Base-by-base conservation (phyloP, 92 coral and sea anemone genomes). In the Meandrina meandrites region DNA sequence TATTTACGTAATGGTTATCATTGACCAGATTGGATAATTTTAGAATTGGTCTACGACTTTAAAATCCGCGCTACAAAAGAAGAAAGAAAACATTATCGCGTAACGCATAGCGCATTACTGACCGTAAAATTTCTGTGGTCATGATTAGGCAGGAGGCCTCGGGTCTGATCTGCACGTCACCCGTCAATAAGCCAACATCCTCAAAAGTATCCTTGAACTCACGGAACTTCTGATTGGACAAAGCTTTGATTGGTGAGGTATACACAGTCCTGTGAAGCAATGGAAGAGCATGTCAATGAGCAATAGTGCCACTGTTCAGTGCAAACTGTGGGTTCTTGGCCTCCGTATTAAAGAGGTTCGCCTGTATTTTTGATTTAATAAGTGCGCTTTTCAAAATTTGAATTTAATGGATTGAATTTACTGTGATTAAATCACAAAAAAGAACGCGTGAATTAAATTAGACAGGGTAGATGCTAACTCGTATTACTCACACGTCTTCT, bases 61-160 rank as follows among this genome's bases (percentile, higher is more conserved):
- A 8, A 62, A 62, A 62, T 5, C 30, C 30, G 27, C 69, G 1
- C 31, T 62, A 22, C 14, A 27, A 27, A 66, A 66, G 35, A 66
- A 27, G 34, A 28, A 66, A 27, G 14, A 10, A 66, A 30, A 12
- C 1, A 10, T 64, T 8, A n/a, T n/a, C 69, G 47, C 21, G 19
- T 42, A 24, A 19, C 21, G 35, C 45, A 64, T 4, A 16, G 34
- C 11, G n/a, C 1, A 18, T 27, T 19, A 81, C 86, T 36, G 84
- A 96, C 98, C 98, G 89, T 81, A 97, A 76, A 76, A 97, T 97
- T 87, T 97, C 99, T 19, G 99, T 97, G 28, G 99, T 97, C 99
- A 97, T 97, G 47, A 97, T 94, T 12, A 97, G 91, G 88, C 98
- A 95, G 37, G 96, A 92, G 0, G 97, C 99, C 83, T 97, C 99